Evolutionary conservation across 2,113 vertebrate genomes (phyloP), one percentile per base, ranked within the genome.

Genomic region (Lipotes vexillifer): DNA sequence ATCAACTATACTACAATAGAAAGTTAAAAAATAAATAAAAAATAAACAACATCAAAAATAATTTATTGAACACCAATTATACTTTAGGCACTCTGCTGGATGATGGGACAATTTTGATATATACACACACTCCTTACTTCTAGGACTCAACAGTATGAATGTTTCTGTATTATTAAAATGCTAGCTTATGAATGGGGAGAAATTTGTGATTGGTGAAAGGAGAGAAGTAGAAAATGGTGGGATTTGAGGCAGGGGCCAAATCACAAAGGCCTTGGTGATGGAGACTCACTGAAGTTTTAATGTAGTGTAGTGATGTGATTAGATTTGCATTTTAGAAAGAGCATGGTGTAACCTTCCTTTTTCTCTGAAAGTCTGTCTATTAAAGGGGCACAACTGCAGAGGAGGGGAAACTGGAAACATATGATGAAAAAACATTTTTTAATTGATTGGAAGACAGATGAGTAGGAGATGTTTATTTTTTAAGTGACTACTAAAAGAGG

Each of bases 401-500:
- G 15, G 74, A 83, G 31, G 1, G 5, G 13, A 12, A 44, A 46
- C 63, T 33, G 23, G n/a, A 90, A 92, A 61, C 14, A 81, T n/a
- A 88, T 23, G 29, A 81, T 83, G 57, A 93, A 87, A 95, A 95
- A 80, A 23, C 52, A 10, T 71, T 74, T 65, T 69, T 82, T 82
- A 44, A 80, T 52, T 80, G 65, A 94, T 68, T 68, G 78, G 61
- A 84, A 90, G 17, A 25, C 36, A 92, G n/a, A 61, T 92, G 27
- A 94, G 23, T 72, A 57, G 38, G 52, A 25, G 13, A 86, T 77
- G 15, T 23, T 88, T 84, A 94, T 66, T 93, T 94, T 88, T 97
- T 20, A 83, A 77, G 18, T 68, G 68, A 87, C 41, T 2, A 29
- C 23, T 83, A n/a, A 65, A 72, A 87, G 13, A 81, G 21, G n/a